Evolutionary conservation across 1,140 invertebrate genomes (phyloP), one percentile per base, ranked within the genome.

Genomic region (Drosophila lini): DNA sequence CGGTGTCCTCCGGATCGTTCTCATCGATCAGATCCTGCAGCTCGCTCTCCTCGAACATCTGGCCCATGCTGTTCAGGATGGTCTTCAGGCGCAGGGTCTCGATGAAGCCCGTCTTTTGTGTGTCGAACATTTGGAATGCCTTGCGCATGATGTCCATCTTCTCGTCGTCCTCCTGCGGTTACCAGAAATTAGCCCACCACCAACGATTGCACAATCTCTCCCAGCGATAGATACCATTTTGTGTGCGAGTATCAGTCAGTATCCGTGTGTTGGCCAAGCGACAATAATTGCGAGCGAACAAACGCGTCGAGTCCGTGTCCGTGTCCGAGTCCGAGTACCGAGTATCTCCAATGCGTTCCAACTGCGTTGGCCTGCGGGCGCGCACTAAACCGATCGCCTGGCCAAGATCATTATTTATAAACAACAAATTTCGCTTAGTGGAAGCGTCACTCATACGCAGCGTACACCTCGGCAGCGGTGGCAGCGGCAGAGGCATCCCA

Each of bases 111-210:
- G 95, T 95, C 93, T 98, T 98, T 62, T 96, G 96, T 70, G 97
- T 97, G 93, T 98, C 97, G 85, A 98, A 98, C 97, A 98, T 98
- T 93, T 97, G 96, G 94, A 98, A 98, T 74, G 97, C 97, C 92
- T 97, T 97, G 83, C 96, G 96, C 94, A 98, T 96, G 92, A 97
- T 96, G 86, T 96, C 95, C 94, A 96, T 95, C 93, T 97, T 97
- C 92, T 97, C 96, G 77, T 96, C 96, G 92, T 97, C 91, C 52
- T 91, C 91, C 91, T 91, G 53, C 28, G 34, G 45, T 68, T 59
- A 62, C 25, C 36, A 65, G 25, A 57, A 50, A 59, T 44, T 41
- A 47, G 42, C 10, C 19, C 32, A 59, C 45, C 25, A 28, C 25
- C 25, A 28, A 28, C 57, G 55, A 65, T 53, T 61, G 60, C 78